Evolutionary conservation across 2,888 invertebrate genomes (phyloP).

Genomic region (Latrodectus hesperus): DNA sequence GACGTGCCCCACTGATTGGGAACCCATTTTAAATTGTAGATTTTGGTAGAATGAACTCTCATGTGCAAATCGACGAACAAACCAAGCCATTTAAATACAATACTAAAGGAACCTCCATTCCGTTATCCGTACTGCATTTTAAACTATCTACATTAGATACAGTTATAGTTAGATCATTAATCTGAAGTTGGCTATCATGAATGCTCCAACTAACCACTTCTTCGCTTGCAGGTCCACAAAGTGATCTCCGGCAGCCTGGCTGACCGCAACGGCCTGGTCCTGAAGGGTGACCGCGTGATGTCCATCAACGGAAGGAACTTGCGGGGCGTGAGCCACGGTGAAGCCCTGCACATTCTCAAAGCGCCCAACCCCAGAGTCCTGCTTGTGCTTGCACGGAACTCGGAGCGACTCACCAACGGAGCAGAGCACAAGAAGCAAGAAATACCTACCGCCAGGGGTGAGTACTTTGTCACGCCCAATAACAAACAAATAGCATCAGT

Average conservation of each 20-base stretch:
- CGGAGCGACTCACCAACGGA: constrained; percentile 76
- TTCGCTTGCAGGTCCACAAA: constrained; percentile 83
- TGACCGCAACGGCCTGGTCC: constrained; percentile 88
- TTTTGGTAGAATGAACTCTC: too few relatives aligned
- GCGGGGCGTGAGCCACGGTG: constrained; percentile 88
- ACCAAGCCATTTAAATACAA: too few relatives aligned
- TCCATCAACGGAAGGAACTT: constrained; percentile 91
- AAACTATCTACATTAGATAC: too few relatives aligned
- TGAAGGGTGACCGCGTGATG: constrained; percentile 89
- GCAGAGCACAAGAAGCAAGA: neutral
- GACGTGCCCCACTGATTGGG: too few relatives aligned
- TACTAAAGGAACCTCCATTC: too few relatives aligned
- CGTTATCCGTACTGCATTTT: too few relatives aligned
- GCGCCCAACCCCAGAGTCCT: constrained; percentile 86
- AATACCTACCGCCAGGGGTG: too few relatives aligned
- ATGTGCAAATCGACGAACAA: too few relatives aligned
- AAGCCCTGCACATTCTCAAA: constrained; percentile 90
- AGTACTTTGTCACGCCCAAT: too few relatives aligned
- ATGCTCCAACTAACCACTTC: neutral
- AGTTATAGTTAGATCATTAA: too few relatives aligned
- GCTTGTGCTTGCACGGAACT: constrained; percentile 82
- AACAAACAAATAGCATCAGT: too few relatives aligned
- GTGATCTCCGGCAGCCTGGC: constrained; percentile 90
- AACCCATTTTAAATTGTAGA: too few relatives aligned
- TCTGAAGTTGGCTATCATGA: neutral